Conservation (phyloP, 2,888 invertebrate species). For the Sminthurinus aureus region DNA sequence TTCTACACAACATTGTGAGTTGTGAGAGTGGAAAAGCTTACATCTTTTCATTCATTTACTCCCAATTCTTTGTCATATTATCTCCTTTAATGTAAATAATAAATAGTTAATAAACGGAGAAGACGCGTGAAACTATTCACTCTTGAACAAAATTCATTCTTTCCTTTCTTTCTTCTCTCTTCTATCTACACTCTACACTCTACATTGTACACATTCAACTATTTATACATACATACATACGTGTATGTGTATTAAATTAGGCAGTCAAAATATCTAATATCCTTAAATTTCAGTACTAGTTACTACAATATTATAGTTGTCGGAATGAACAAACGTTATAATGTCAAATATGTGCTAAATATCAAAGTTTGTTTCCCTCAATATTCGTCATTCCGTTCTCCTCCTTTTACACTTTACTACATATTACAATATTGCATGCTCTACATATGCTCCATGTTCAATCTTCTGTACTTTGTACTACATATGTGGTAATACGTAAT, state of each 20-base stretch:
- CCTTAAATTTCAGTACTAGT: neutral
- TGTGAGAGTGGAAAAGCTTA: too few species aligned
- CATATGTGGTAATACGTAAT: neutral
- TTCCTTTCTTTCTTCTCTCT: too few species aligned
- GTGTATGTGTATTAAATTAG: neutral
- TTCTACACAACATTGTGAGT: neutral
- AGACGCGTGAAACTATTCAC: neutral
- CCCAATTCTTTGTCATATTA: slow-evolving; percentile 1
- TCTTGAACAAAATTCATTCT: neutral
- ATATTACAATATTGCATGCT: too few species aligned
- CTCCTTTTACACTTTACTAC: neutral
- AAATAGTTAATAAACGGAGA: neutral
- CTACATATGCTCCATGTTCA: too few species aligned
- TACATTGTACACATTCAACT: too few species aligned
- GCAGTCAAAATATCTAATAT: neutral
- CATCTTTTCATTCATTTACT: slow-evolving; percentile 4
- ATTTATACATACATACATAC: too few species aligned
- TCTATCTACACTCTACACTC: too few species aligned
- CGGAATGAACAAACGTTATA: neutral
- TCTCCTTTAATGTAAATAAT: slow-evolving; percentile 11
- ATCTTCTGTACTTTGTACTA: too few species aligned
- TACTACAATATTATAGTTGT: neutral
- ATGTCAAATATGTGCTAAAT: slow-evolving; percentile 5
- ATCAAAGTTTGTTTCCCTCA: neutral
- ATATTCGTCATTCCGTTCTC: neutral